Percentiles rank a stretch among this genome's conserved stretches.
These are phyloP conservation scores for Trichomalopsis sarcophagae DNA, from an alignment of 1,140 invertebrate genomes.

Conservation along the genomic window DNA sequence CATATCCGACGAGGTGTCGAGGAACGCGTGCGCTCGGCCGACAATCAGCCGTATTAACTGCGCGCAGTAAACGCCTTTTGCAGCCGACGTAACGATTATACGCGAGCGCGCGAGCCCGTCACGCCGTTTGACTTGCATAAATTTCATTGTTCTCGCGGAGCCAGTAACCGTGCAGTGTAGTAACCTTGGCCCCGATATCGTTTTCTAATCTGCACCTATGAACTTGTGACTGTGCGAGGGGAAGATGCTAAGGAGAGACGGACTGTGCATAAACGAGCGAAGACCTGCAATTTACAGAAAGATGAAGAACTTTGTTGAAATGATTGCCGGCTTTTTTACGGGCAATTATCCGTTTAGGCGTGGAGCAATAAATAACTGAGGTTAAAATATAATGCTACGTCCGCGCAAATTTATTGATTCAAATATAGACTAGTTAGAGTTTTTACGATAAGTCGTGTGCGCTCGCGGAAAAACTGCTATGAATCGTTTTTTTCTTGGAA, in stretches of 20 bases:
- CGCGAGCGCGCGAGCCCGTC: constrained; percentile 34
- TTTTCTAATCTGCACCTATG: constrained; percentile 59
- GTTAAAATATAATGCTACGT: background rate
- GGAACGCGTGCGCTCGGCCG: background rate
- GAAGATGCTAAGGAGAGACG: background rate
- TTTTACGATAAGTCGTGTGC: background rate
- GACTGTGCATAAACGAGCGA: background rate
- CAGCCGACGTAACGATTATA: constrained; percentile 53
- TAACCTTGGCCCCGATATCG: constrained; percentile 70
- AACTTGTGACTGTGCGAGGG: background rate
- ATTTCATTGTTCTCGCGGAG: constrained; percentile 65
- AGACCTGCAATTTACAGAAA: constrained; percentile 34
- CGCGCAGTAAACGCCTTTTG: background rate
- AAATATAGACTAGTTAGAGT: background rate
- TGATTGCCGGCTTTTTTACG: constrained; percentile 33
- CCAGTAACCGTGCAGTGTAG: constrained; percentile 47
- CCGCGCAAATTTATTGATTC: background rate
- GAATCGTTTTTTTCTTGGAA: background rate
- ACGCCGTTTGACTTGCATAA: constrained; percentile 57
- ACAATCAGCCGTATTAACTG: constrained; percentile 20
- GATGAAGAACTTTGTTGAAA: constrained; percentile 18
- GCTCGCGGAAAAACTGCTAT: background rate
- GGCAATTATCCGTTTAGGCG: constrained; percentile 9
- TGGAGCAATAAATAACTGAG: background rate
- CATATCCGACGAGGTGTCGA: constrained; percentile 39